phyloP scores from a whole-genome alignment of 2,113 vertebrate genomes.

The Gallinago undulata region DNA sequence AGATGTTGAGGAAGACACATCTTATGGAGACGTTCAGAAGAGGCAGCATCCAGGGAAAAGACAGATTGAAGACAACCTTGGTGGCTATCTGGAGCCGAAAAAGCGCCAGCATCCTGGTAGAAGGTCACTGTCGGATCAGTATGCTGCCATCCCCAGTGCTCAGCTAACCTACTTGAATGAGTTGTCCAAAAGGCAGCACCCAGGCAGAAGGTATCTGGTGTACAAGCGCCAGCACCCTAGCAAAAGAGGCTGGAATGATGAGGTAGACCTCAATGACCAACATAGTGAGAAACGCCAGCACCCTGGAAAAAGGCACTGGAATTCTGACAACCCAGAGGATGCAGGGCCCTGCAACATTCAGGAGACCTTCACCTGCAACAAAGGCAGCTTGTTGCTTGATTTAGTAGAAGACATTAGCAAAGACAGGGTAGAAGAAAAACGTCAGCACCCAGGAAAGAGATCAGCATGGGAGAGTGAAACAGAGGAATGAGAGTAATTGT shows the following conservation, averaged over 20 bases:
- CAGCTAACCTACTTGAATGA: conserved; percentile 59
- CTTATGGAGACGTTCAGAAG: conserved; percentile 45
- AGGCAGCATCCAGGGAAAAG: conserved; percentile 81
- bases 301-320: conserved; percentile 81
- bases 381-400: conserved; percentile 79
- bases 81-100: conserved; percentile 57
- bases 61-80: conserved; percentile 47
- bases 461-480: conserved; percentile 72
- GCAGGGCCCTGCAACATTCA: conserved; percentile 74
- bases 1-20: conserved; percentile 49
- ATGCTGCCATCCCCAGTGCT: conserved; percentile 57
- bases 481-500: conserved; percentile 68
- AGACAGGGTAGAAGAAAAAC: conserved; percentile 79
- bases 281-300: conserved; percentile 84
- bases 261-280: conserved; percentile 53
- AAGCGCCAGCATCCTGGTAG: conserved; percentile 84
- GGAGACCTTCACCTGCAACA: conserved; percentile 76
- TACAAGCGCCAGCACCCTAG: conserved; percentile 81
- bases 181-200: conserved; percentile 84
- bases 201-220: conserved; percentile 78
- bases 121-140: conserved; percentile 61
- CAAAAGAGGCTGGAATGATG: conserved; percentile 66
- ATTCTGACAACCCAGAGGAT: conserved; percentile 67
- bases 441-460: conserved; percentile 87
- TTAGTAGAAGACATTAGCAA: conserved; percentile 78